Evolutionary conservation across 1,140 invertebrate species (phyloP).

Genomic region (Drosophila paulistorum): DNA sequence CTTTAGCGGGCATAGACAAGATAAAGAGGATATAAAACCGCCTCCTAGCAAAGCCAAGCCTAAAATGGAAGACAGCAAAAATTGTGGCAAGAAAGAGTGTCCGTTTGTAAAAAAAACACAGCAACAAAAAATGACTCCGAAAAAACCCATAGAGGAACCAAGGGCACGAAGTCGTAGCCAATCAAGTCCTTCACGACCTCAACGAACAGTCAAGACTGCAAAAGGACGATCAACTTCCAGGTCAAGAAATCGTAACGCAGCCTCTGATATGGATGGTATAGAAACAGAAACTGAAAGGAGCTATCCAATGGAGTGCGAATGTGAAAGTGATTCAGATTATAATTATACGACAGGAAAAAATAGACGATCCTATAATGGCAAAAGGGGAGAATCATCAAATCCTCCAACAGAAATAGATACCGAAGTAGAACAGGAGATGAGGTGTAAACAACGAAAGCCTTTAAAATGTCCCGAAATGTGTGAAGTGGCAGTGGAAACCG

Average conservation of each 20-base stretch:
- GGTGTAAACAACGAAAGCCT: not conserved
- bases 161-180: not conserved
- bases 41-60: not conserved
- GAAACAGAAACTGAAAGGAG: no score
- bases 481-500: conserved; percentile 1
- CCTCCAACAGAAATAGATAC: not conserved
- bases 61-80: not conserved
- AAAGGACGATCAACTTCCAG: no score
- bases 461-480: not conserved
- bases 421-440: not conserved
- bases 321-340: not conserved
- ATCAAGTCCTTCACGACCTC: not conserved
- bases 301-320: not conserved
- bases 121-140: not conserved
- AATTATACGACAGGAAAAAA: not conserved
- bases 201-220: not conserved
- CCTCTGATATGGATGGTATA: no score
- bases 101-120: not conserved
- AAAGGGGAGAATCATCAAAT: no score
- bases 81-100: not conserved
- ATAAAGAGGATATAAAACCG: no score
- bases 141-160: not conserved
- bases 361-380: no score
- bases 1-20: not conserved
- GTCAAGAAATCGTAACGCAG: no score